Evolutionary conservation across 2,888 invertebrate genomes (phyloP), one percentile per base, ranked within the genome.

Genomic region (Plagiodera versicolora): DNA sequence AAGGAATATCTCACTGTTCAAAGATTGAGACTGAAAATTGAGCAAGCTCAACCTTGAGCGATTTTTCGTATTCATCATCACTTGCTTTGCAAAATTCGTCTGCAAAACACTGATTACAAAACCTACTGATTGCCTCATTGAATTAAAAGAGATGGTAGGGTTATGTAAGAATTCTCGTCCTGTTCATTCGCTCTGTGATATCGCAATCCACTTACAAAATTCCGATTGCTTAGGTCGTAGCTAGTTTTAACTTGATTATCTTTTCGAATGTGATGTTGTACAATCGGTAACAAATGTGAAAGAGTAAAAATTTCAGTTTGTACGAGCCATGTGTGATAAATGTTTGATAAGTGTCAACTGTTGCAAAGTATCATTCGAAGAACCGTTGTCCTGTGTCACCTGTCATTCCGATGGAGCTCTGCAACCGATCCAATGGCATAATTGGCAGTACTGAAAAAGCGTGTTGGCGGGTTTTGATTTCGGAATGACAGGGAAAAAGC

Each of bases 151-250:
- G 39, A 52, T 50, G 54, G 47, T 54, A 16, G 24, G 62, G 62
- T 65, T 57, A 52, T 60, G 62, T 46, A 56, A 55, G 63, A 58
- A 57, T 63, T 65, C 77, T 80, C 79, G 80, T 80, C 80, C 80
- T 80, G 80, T 80, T 80, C 80, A 80, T 80, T 80, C 80, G 80
- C 79, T 67, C 77, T 79, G 79, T 79, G 79, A 79, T 80, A 79
- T 35, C 17, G 53, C 57, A 50, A 52, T 68, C 68, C 67, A 63
- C 60, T 55, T 68, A 63, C 62, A n/a, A 66, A 62, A 58, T 63
- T 61, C 69, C 70, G 72, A 67, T 70, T 73, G 73, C 71, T 58
- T 74, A 75, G 74, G 66, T 68, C 67, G 65, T 74, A 76, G 71
- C 64, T 76, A 76, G 74, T 73, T 74, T 74, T 74, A 71, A 70